These are phyloP conservation scores for Gouania willdenowi DNA, from an alignment of 2,797 vertebrate species.

Conservation along the genomic window DNA sequence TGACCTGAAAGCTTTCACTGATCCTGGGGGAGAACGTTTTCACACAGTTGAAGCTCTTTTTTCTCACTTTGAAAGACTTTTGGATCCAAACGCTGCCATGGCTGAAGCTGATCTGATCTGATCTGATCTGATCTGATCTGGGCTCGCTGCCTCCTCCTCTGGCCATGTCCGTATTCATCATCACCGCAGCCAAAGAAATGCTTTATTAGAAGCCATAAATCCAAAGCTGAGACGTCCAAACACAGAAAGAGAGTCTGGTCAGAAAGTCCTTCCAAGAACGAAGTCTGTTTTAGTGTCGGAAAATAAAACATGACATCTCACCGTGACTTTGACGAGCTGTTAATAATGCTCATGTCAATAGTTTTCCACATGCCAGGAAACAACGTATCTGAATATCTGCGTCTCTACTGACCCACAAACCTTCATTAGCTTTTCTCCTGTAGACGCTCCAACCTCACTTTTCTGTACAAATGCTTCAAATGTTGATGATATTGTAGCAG, in stretches of 20 bases:
- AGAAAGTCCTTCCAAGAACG: conserved; percentile 19
- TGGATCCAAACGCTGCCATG: conserved; percentile 17
- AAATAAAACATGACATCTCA: conserved; percentile 29
- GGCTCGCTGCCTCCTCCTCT: conserved; percentile 13
- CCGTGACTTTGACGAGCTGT: conserved; percentile 15
- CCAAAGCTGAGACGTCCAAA: conserved; percentile 18
- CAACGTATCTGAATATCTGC: too few species aligned
- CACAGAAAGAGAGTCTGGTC: conserved; percentile 17
- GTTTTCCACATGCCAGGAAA: too few species aligned
- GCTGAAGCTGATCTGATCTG: conserved; percentile 14
- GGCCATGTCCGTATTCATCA: conserved; percentile 42
- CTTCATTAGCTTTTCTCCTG: too few species aligned
- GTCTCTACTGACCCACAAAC: too few species aligned
- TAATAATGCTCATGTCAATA: conserved; percentile 30
- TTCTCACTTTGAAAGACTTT: too few species aligned
- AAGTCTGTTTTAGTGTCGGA: conserved; percentile 27
- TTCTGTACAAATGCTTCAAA: too few species aligned
- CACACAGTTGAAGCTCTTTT: conserved; percentile 34
- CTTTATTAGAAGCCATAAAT: conserved; percentile 34
- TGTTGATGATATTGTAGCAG: too few species aligned
- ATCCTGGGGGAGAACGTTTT: conserved; percentile 41
- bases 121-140: conserved; percentile 4
- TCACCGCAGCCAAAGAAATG: conserved; percentile 33
- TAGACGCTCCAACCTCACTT: too few species aligned
- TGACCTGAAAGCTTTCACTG: conserved; percentile 55